Evolutionary conservation across 2,113 vertebrate species (phyloP).

Genomic region (Zosterops japonicus): DNA sequence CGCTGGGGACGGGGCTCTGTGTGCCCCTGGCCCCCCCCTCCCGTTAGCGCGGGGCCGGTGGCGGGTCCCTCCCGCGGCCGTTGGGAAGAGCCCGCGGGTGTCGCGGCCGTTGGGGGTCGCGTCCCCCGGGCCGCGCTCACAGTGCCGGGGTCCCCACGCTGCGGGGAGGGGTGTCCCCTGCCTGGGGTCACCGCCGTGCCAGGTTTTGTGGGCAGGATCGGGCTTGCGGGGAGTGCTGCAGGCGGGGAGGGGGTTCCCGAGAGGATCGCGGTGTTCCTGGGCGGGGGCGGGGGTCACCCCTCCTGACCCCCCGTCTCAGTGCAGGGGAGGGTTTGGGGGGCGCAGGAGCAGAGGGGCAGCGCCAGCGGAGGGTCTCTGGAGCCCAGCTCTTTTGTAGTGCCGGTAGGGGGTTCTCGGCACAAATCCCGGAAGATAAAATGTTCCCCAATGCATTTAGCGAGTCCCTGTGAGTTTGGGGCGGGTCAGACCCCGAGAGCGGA

Average conservation of each 20-base stretch:
- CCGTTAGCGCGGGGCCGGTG: background rate
- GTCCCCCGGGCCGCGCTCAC: background rate
- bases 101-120: background rate
- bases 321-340: background rate
- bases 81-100: background rate
- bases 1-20: background rate
- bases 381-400: background rate
- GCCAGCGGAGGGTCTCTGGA: background rate
- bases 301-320: too few species aligned
- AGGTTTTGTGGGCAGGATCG: background rate
- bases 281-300: background rate
- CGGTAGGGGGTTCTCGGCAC: background rate
- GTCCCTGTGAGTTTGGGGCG: background rate
- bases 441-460: background rate
- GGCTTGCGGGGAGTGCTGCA: too few species aligned
- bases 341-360: background rate
- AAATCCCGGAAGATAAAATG: constrained; percentile 21
- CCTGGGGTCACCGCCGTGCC: background rate
- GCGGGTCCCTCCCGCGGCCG: background rate
- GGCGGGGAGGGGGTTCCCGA: background rate
- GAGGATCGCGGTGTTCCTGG: background rate
- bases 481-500: background rate
- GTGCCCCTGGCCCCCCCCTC: background rate
- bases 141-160: too few species aligned
- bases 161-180: too few species aligned